These are phyloP conservation scores for Karalla daura DNA, from an alignment of 2,797 vertebrate genomes.

Conservation along the genomic window DNA sequence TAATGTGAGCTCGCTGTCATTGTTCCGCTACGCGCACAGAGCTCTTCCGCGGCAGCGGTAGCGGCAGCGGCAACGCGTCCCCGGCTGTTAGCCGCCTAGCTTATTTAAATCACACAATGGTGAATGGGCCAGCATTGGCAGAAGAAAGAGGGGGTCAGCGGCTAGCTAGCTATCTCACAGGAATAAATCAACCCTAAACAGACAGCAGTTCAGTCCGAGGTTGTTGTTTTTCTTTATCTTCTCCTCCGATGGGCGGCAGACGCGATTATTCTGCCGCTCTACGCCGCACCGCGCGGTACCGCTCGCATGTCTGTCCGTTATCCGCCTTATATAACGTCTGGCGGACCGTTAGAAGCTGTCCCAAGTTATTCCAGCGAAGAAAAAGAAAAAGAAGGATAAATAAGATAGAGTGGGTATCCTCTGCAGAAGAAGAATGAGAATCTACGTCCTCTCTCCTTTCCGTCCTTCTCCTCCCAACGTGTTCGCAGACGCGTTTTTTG, in stretches of 20 bases:
- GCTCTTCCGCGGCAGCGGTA: constrained; percentile 44
- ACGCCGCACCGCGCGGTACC: constrained; percentile 8
- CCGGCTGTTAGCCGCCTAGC: constrained; percentile 73
- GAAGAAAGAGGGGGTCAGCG: background rate
- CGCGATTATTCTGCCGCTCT: constrained; percentile 53
- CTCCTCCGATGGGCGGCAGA: constrained; percentile 45
- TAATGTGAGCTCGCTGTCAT: constrained; percentile 57
- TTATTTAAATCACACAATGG: constrained; percentile 45
- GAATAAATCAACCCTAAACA: constrained; percentile 27
- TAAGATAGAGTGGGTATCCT: constrained; percentile 13
- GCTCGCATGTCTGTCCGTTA: constrained; percentile 64
- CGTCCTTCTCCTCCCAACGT: constrained; percentile 41
- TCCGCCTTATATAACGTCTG: constrained; percentile 62
- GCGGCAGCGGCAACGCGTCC: constrained; percentile 41
- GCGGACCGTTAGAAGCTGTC: background rate
- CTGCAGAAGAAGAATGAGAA: too few relatives aligned
- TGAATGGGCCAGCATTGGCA: constrained; percentile 38
- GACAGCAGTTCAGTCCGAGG: background rate
- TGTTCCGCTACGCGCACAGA: constrained; percentile 61
- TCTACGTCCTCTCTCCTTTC: constrained; percentile 1
- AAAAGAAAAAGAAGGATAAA: constrained; percentile 1
- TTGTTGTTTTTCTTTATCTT: constrained; percentile 1
- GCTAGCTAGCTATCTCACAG: background rate
- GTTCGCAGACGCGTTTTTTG: constrained; percentile 33
- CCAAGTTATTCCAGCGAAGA: constrained; percentile 20